phyloP scores from a whole-genome alignment of 1,140 invertebrate genomes.

The Oppia nitens region DNA sequence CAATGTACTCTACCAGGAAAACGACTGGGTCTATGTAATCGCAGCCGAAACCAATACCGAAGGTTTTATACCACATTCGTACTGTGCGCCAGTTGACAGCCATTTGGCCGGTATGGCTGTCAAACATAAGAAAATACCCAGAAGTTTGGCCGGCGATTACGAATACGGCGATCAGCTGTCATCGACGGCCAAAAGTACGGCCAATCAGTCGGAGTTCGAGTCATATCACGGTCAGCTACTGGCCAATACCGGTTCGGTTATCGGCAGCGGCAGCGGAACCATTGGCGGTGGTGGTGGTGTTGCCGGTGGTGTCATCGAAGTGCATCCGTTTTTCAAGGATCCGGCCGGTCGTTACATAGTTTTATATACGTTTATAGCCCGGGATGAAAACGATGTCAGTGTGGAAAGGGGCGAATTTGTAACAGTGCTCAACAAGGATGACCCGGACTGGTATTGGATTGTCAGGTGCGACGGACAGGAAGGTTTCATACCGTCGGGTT shows the following conservation, averaged over 20 bases:
- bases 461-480: constrained; percentile 75
- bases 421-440: constrained; percentile 78
- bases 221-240: neutral
- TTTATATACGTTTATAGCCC: constrained; percentile 73
- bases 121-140: constrained; percentile 62
- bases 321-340: constrained; percentile 76
- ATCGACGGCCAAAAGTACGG: neutral
- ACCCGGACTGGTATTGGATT: constrained; percentile 92
- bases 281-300: constrained; percentile 2
- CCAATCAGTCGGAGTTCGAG: neutral
- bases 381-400: constrained; percentile 84
- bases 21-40: constrained; percentile 92
- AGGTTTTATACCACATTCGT: constrained; percentile 84
- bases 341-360: constrained; percentile 82
- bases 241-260: neutral
- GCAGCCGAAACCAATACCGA: constrained; percentile 35
- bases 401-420: constrained; percentile 86
- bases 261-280: neutral
- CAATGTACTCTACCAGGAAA: constrained; percentile 79
- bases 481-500: constrained; percentile 87
- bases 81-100: constrained; percentile 66
- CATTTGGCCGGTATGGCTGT: constrained; percentile 53
- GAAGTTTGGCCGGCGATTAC: constrained; percentile 34
- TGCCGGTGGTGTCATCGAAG: constrained; percentile 32
- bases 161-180: neutral